Evolutionary conservation across 2,888 invertebrate species (phyloP).

Genomic region (Pyralis farinalis): DNA sequence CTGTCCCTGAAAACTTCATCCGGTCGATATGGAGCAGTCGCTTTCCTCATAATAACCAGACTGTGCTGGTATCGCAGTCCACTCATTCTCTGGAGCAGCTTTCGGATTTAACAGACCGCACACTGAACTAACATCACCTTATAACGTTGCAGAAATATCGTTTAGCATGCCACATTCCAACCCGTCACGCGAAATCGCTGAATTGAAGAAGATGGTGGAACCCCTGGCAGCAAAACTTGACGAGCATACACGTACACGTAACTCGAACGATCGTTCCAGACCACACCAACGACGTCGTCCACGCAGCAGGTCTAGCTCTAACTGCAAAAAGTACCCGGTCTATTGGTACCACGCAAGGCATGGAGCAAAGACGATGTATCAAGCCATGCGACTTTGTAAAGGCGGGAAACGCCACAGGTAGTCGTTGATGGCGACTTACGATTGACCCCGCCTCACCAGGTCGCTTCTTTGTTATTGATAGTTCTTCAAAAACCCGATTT

Average conservation of each 20-base stretch:
- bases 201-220: background rate
- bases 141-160: constrained; percentile 7
- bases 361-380: constrained; percentile 10
- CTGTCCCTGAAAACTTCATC: constrained; percentile 14
- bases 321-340: constrained; percentile 10
- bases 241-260: background rate
- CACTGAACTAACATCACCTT: constrained; percentile 8
- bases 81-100: constrained; percentile 4
- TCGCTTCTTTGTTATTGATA: constrained; percentile 24
- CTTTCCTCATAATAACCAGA: constrained; percentile 11
- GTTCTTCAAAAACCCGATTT: constrained; percentile 19
- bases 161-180: background rate
- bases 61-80: constrained; percentile 11
- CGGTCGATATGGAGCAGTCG: constrained; percentile 16
- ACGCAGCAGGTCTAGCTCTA: constrained; percentile 7
- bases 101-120: constrained; percentile 14
- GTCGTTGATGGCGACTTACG: constrained; percentile 12
- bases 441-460: constrained; percentile 8
- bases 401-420: constrained; percentile 18
- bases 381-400: constrained; percentile 12
- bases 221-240: background rate
- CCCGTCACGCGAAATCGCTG: background rate
- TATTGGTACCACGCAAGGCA: constrained; percentile 23
- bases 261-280: background rate
- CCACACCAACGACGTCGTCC: background rate